Base-by-base conservation (phyloP, 2,888 invertebrate genomes). In the Nephrocerus scutellatus region DNA sequence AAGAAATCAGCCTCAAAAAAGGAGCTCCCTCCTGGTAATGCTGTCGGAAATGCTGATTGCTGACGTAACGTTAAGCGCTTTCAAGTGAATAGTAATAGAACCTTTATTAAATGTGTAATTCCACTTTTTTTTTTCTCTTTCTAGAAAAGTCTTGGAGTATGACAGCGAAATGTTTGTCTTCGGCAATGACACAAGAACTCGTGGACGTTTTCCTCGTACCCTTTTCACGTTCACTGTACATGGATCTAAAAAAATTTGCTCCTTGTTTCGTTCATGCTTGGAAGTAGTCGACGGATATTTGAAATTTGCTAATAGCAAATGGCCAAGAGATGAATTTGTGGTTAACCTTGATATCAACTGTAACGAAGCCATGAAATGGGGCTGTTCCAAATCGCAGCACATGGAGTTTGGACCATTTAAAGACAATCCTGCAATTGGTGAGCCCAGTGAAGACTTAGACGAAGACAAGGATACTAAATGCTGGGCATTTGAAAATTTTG, bases 291-390 rank as follows among this genome's bases (percentile, higher is more conserved):
- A 38, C 3, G n/a, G 48, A 5, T 29, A 50, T 5, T 13, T 38
- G 30, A 26, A 32, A 24, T 47, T 50, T 41, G 20, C 31, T 23
- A 49, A 47, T 15, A 4, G 33, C 1, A 47, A 48, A 15, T 54
- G 55, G 41, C 54, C 51, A 4, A 41, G 9, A 15, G 51, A 48
- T 25, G 59, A 46, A 14, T 60, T 60, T 41, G 46, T 50, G 3
- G 48, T 57, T 6, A 48, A 46, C 18, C 44, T 58, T 26, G 48
- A 52, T 37, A 53, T 60, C 10, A 36, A 38, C 2, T 57, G 58
- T 34, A 52, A 48, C 16, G 54, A 56, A 38, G 56, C 59, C 7
- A 44, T 47, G 26, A 57, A 55, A 43, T 57, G 57, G 57, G 59
- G 57, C 13, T 57, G 59, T 41, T 52, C 47, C n/a, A 52, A 51